phyloP scores from a whole-genome alignment of 2,888 invertebrate species.

The Drepanosiphum platanoidis region DNA sequence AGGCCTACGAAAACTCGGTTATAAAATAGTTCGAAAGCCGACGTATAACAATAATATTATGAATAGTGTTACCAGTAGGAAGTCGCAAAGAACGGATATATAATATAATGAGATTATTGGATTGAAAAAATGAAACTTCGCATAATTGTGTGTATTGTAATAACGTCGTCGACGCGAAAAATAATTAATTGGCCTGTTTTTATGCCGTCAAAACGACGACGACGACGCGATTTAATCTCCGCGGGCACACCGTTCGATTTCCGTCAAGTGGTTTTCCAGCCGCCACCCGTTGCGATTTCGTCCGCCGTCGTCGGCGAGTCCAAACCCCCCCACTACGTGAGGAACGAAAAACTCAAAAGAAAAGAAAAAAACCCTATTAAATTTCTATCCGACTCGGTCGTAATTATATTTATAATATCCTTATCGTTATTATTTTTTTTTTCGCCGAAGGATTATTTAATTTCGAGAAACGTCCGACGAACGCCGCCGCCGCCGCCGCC shows the following conservation, averaged over 20 bases:
- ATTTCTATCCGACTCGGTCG: neutral
- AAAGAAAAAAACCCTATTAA: neutral
- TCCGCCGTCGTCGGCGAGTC: neutral
- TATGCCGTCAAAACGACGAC: neutral
- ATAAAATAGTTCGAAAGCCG: too few species aligned
- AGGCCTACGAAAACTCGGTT: too few species aligned
- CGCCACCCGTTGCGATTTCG: neutral
- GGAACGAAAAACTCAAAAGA: neutral
- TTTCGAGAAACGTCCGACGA: too few species aligned
- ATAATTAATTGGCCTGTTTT: neutral
- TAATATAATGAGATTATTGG: neutral
- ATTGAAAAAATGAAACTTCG: neutral
- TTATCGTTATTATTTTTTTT: too few species aligned
- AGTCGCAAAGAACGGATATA: too few species aligned
- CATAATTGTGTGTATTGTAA: neutral
- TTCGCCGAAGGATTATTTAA: too few species aligned
- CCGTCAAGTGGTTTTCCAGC: neutral
- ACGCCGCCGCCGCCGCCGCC: too few species aligned
- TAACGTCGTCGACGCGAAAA: neutral
- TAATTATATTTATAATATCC: too few species aligned
- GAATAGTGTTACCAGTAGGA: too few species aligned
- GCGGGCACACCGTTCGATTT: neutral
- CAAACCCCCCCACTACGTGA: too few species aligned
- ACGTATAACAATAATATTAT: too few species aligned
- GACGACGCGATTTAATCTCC: neutral